Conservation (phyloP, 92 coral and sea anemone genomes). For the Epizoanthus rinbou region DNA sequence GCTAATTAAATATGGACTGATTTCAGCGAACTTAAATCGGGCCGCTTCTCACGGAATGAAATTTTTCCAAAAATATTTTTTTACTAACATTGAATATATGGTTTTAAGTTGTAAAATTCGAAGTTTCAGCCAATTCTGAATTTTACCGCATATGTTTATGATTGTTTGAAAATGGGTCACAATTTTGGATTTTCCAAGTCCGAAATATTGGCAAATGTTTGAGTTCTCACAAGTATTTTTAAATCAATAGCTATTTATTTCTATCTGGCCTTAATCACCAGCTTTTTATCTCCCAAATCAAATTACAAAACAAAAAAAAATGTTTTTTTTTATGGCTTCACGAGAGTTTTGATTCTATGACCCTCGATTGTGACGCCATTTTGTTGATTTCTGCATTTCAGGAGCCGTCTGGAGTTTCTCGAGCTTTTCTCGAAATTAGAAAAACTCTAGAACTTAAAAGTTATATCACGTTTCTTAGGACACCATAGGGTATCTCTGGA, state of each 20-base stretch:
- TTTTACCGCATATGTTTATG: slow-evolving; percentile 39
- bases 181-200: slow-evolving; percentile 33
- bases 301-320: slow-evolving; percentile 21
- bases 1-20: slow-evolving; percentile 8
- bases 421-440: slow-evolving; percentile 48
- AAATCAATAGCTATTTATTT: slow-evolving; percentile 4
- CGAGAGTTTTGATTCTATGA: slow-evolving; percentile 39
- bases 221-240: slow-evolving; percentile 13
- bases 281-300: neutral
- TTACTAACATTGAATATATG: slow-evolving; percentile 10
- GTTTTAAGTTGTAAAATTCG: slow-evolving; percentile 20
- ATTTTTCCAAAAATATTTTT: slow-evolving; percentile 30
- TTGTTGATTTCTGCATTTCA: slow-evolving; percentile 34
- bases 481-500: slow-evolving; percentile 48
- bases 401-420: slow-evolving; percentile 48
- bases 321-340: neutral
- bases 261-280: slow-evolving; percentile 26
- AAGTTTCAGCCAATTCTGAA: slow-evolving; percentile 34
- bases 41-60: slow-evolving; percentile 10
- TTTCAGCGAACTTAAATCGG: slow-evolving; percentile 20
- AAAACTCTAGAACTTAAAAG: slow-evolving; percentile 46
- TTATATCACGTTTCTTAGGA: slow-evolving; percentile 46
- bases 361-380: slow-evolving; percentile 35
- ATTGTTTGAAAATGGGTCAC: slow-evolving; percentile 26
- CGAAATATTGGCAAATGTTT: slow-evolving; percentile 35